phyloP scores from a whole-genome alignment of 2,888 invertebrate genomes.

The Seira sanloemensis region DNA sequence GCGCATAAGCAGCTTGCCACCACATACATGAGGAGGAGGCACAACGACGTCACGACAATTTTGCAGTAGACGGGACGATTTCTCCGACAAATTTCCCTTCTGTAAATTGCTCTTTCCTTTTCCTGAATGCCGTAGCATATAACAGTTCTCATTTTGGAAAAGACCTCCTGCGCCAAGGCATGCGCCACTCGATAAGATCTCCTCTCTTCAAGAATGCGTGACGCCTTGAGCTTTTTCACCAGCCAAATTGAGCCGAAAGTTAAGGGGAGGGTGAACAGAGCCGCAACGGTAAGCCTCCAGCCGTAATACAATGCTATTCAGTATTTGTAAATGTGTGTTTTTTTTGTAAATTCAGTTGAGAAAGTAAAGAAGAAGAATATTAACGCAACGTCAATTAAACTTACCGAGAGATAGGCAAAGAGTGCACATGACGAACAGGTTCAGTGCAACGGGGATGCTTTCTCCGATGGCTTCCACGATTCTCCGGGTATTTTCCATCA shows the following conservation, averaged over 20 bases:
- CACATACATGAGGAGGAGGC: constrained; percentile 36
- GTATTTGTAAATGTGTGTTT: too few species aligned
- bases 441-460: constrained; percentile 49
- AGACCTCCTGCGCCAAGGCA: constrained; percentile 48
- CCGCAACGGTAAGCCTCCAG: constrained; percentile 53
- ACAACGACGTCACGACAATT: constrained; percentile 30
- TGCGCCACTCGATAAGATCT: constrained; percentile 39
- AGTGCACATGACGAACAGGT: constrained; percentile 39
- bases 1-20: constrained; percentile 47
- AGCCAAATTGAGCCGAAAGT: constrained; percentile 26
- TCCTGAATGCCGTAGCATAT: constrained; percentile 55
- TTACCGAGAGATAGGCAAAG: constrained; percentile 14
- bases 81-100: constrained; percentile 29
- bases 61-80: neutral
- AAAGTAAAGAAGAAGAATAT: too few species aligned
- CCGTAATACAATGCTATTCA: constrained; percentile 58
- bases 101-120: constrained; percentile 36
- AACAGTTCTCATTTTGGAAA: constrained; percentile 60
- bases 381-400: too few species aligned
- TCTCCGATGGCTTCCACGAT: constrained; percentile 65
- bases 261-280: constrained; percentile 23
- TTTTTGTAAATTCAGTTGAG: too few species aligned
- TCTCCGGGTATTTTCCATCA: constrained; percentile 63
- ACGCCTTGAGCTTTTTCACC: constrained; percentile 20
- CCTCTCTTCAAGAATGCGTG: constrained; percentile 32